Evolutionary conservation across 2,113 vertebrate genomes (phyloP).

Genomic region (Camelus dromedarius): DNA sequence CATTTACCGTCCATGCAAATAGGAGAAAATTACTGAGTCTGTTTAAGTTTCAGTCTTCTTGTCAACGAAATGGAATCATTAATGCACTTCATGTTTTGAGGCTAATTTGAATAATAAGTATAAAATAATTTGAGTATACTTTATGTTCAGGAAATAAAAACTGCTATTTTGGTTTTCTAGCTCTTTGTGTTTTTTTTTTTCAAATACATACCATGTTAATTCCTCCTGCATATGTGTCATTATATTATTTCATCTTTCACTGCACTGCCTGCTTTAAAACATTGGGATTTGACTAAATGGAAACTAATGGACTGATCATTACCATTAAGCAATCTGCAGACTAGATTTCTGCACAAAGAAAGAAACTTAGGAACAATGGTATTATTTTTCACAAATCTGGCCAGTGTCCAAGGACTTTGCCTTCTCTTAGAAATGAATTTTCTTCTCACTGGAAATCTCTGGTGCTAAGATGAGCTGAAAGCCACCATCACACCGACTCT

Average conservation of each 20-base stretch:
- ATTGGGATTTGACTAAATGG: neutral
- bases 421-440: neutral
- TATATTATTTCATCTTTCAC: neutral
- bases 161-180: neutral
- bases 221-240: neutral
- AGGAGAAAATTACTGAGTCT: too few species aligned
- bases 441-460: neutral
- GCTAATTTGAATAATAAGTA: neutral
- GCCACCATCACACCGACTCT: neutral
- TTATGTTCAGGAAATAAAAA: neutral
- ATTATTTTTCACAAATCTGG: neutral
- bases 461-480: neutral
- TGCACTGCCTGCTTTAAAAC: neutral
- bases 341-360: neutral
- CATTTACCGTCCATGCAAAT: fast-evolving
- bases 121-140: neutral
- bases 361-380: neutral
- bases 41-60: neutral
- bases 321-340: neutral
- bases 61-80: neutral
- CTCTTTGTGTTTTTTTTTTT: neutral
- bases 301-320: neutral
- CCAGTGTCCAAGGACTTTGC: neutral
- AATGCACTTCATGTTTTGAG: neutral
- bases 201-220: fast-evolving